Evolutionary conservation across 2,888 invertebrate genomes (phyloP).

Genomic region (Drepana falcataria): DNA sequence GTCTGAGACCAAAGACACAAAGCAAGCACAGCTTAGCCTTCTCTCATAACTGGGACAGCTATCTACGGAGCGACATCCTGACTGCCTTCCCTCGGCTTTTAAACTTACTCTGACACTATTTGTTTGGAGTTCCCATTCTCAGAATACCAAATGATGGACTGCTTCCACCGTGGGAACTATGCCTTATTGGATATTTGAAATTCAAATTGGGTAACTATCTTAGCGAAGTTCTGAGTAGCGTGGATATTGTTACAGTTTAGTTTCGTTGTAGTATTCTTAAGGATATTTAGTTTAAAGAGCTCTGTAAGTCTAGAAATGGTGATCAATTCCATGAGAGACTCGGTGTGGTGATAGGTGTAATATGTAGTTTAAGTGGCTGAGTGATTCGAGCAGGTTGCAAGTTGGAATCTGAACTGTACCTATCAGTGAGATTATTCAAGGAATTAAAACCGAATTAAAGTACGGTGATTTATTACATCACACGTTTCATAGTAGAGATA

Average conservation of each 20-base stretch:
- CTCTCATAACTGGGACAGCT: slow-evolving; percentile 4
- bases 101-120: slow-evolving; percentile 24
- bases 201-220: slow-evolving; percentile 37
- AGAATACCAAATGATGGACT: slow-evolving; percentile 28
- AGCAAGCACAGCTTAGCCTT: slow-evolving; percentile 17
- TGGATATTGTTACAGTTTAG: background rate
- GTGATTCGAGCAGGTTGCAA: too few species aligned
- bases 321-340: too few species aligned
- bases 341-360: too few species aligned
- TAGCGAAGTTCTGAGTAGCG: slow-evolving; percentile 2
- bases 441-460: too few species aligned
- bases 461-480: too few species aligned
- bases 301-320: too few species aligned
- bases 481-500: too few species aligned
- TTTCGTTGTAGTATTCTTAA: background rate
- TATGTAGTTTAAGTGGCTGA: too few species aligned
- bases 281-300: too few species aligned
- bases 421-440: too few species aligned
- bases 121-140: slow-evolving; percentile 22
- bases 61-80: slow-evolving; percentile 12
- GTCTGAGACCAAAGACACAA: too few species aligned
- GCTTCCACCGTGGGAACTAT: slow-evolving; percentile 24
- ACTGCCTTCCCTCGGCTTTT: slow-evolving; percentile 15
- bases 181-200: slow-evolving; percentile 50
- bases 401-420: too few species aligned